Evolutionary conservation across 2,888 invertebrate genomes (phyloP), one percentile per base, ranked within the genome.

Genomic region (Heteromyza rotundicornis): DNA sequence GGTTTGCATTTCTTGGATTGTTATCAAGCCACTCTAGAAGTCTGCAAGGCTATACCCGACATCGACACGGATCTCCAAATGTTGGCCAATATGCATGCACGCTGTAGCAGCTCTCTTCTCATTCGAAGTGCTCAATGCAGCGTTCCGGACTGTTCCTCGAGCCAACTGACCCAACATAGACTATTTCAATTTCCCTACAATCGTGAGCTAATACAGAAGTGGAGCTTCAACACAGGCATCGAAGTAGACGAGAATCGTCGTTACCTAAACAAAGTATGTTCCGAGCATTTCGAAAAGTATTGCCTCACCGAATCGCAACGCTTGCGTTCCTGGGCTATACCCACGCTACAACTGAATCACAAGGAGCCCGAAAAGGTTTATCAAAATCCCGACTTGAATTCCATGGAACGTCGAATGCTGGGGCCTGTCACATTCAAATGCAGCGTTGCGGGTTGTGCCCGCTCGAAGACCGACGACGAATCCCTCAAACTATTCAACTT

Each of bases 261-360:
- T 1, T 73, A 76, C 55, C 64, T 71, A 65, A 67, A 70, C n/a
- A 77, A 71, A 35, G 71, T 80, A n/a, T 79, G 79, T n/a, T 67
- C 70, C 32, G 64, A 57, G 22, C 72, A 72, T 55, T 72, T 72
- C 53, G 70, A 70, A 22, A 50, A 60, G 17, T 44, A 59, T 22
- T 72, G 70, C 23, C 52, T 72, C 23, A 68, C 65, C 1, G 61
- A 59, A 1, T 67, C 63, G 10, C 67, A 70, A 65, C 70, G 70
- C 2, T 56, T 72, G 44, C 60, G 66, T 10, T 63, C 67, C 0
- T 70, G 72, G 70, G 69, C 72, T 2, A 64, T 72, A 56, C 72
- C 72, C 7, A 72, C 72, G 2, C 50, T 68, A 16, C 20, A 68
- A 51, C 52, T 72, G 10, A 58, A 57, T 10, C 65, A 59, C 1